A percentile compares a stretch with the other conserved stretches of the same genome.
phyloP scores from a whole-genome alignment of 2,797 vertebrate species.

The Chelidonichthys spinosus region DNA sequence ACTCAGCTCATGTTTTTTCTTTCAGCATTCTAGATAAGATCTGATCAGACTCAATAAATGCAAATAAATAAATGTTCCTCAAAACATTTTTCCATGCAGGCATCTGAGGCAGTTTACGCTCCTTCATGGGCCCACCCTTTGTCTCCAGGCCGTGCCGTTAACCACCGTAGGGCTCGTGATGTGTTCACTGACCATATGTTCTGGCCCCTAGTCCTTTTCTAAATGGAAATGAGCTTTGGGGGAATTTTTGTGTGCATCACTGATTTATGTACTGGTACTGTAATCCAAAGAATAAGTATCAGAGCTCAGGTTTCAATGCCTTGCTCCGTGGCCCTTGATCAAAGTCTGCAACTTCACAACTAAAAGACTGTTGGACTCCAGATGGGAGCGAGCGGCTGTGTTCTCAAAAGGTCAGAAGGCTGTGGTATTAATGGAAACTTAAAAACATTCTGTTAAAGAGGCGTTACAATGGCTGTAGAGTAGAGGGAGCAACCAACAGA shows the following conservation, averaged over 20 bases:
- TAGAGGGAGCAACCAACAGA: not conserved
- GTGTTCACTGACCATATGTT: no score
- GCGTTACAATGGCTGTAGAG: not conserved
- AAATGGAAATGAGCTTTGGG: not conserved
- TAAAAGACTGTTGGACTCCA: not conserved
- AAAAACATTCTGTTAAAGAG: not conserved
- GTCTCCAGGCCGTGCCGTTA: not conserved
- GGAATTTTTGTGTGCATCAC: not conserved
- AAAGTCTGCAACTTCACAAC: constrained; percentile 6
- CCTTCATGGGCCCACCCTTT: not conserved
- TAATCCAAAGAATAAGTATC: not conserved
- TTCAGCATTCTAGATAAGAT: no score
- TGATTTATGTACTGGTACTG: not conserved
- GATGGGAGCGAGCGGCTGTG: not conserved
- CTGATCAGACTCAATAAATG: no score
- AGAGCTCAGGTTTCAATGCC: constrained; percentile 16
- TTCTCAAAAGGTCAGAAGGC: not conserved
- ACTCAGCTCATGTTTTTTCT: no score
- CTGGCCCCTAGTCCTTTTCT: not conserved
- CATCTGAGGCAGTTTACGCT: not conserved
- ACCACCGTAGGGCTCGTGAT: no score
- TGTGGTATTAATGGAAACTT: not conserved
- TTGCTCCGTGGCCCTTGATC: constrained; percentile 9
- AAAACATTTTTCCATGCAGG: not conserved
- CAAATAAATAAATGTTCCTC: not conserved